Percentiles rank a stretch among this genome's conserved stretches.
Evolutionary conservation across 2,113 vertebrate species (phyloP).

Genomic region (Plotosus lineatus): DNA sequence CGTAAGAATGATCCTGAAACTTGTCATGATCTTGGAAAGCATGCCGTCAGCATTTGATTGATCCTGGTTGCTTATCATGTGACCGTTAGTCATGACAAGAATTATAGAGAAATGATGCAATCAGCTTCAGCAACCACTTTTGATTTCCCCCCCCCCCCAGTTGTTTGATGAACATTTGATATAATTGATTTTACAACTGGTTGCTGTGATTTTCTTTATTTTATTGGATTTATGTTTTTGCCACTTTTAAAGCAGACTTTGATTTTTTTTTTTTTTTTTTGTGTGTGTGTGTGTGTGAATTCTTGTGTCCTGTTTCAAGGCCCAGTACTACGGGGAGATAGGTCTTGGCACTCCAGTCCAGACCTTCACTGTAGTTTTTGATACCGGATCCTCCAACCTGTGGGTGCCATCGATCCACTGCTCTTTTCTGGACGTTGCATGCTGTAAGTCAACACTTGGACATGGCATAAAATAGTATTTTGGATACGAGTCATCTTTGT

Average conservation of each 20-base stretch:
- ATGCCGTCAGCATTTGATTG: neutral
- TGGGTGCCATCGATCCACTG: conserved; percentile 94
- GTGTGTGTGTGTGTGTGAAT: neutral
- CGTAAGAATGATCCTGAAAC: conserved; percentile 20
- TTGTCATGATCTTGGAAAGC: conserved; percentile 9
- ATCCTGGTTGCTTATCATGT: conserved; percentile 11
- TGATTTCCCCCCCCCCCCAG: neutral
- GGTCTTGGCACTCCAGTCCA: conserved; percentile 85
- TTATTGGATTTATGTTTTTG: too few relatives aligned
- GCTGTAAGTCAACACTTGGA: conserved; percentile 77
- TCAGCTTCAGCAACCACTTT: conserved; percentile 4
- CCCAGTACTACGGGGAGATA: conserved; percentile 90
- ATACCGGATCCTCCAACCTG: conserved; percentile 95
- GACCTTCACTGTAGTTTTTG: conserved; percentile 90
- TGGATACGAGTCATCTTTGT: neutral
- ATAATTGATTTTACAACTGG: neutral
- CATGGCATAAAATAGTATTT: neutral
- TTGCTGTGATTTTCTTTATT: neutral
- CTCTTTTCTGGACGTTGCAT: conserved; percentile 82
- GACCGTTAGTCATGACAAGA: conserved; percentile 26
- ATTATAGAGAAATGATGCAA: neutral
- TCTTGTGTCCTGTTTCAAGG: conserved; percentile 67
- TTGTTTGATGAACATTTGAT: neutral
- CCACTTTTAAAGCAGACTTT: neutral
- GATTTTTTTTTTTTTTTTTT: neutral